Base-by-base conservation (phyloP, 2,113 vertebrate species). In the Marcusenius ussheri region DNA sequence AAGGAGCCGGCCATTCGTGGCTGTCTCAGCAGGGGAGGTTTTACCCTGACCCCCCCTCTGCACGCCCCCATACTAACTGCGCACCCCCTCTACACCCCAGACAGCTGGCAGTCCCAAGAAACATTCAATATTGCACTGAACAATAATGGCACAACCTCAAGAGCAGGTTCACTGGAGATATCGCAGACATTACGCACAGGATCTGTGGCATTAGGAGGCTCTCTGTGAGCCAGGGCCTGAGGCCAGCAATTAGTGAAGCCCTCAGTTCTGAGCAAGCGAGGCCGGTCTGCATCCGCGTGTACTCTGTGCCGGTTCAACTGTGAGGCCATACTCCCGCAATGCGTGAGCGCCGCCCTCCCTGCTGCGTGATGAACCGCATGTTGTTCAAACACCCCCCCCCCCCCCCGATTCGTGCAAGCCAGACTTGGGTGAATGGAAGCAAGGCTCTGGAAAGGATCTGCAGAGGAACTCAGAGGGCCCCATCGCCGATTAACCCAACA, bases 161-260 rank as follows among this genome's bases (percentile, higher is more conserved):
- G 92, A 92, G 89, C 93, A 90, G 92, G 94, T 94, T 95, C 90
- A 87, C 89, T 93, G 91, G 90, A 95, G 92, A 94, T 92, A 93
- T 94, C 93, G 92, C 91, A 95, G 94, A 94, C 94, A 92, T 94
- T 94, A 94, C 93, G 91, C 90, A 94, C 90, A 91, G 84, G 93
- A 93, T 95, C 91, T 93, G 91, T 93, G 86, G 90, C 92, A 93
- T 95, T 94, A 93, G 94, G 92, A 92, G 90, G 77, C 90, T 89
- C 83, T 35, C 49, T 77, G 10, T 88, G 66, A 90, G 93, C 94
- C 95, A 95, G 94, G 85, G 93, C 89, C 91, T 91, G 93, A 92
- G 92, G 94, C 92, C 93, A 95, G 89, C 94, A 94, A 94, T 94
- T 91, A 95, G 93, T 91, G 89, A 90, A 91, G 91, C 88, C 92